Conservation (phyloP, 2,888 invertebrate genomes). For the Petrolisthes cinctipes region DNA sequence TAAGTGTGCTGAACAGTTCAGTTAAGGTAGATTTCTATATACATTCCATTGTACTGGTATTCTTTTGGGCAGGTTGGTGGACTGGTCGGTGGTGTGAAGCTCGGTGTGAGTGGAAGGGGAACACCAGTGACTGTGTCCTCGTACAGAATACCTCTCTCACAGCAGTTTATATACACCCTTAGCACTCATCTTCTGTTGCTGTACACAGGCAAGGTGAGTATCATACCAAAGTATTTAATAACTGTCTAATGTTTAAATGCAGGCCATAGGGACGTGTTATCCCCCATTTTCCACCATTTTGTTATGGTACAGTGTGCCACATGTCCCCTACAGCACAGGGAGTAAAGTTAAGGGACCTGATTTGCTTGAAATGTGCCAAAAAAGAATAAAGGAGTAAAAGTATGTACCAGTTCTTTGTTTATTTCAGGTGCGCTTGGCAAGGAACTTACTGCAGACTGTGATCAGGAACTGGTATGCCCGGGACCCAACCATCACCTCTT, state of each 20-base stretch:
- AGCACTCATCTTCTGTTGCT: slow-evolving; percentile 49
- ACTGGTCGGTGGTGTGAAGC: slow-evolving; percentile 60
- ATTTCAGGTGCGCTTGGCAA: slow-evolving; percentile 71
- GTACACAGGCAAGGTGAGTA: slow-evolving; percentile 63
- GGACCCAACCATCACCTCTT: slow-evolving; percentile 50
- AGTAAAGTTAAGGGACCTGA: not conserved
- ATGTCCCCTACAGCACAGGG: not conserved
- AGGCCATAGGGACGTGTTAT: too few relatives aligned
- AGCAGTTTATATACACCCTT: slow-evolving; percentile 27
- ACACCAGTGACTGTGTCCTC: slow-evolving; percentile 53
- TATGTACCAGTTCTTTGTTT: not conserved
- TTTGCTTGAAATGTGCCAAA: not conserved
- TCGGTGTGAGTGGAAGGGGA: slow-evolving; percentile 52
- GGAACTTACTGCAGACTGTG: slow-evolving; percentile 72
- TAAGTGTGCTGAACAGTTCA: not conserved
- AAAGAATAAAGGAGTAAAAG: not conserved
- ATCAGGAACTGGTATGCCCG: slow-evolving; percentile 65
- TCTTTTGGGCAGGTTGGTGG: slow-evolving; percentile 57
- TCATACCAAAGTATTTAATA: not conserved
- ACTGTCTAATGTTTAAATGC: too few relatives aligned
- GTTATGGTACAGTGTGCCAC: not conserved
- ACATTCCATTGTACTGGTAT: not conserved
- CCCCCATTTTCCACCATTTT: too few relatives aligned
- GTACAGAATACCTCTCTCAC: slow-evolving; percentile 45
- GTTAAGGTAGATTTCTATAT: not conserved